phyloP scores from a whole-genome alignment of 2,113 vertebrate genomes.

The Thomomys bottae region DNA sequence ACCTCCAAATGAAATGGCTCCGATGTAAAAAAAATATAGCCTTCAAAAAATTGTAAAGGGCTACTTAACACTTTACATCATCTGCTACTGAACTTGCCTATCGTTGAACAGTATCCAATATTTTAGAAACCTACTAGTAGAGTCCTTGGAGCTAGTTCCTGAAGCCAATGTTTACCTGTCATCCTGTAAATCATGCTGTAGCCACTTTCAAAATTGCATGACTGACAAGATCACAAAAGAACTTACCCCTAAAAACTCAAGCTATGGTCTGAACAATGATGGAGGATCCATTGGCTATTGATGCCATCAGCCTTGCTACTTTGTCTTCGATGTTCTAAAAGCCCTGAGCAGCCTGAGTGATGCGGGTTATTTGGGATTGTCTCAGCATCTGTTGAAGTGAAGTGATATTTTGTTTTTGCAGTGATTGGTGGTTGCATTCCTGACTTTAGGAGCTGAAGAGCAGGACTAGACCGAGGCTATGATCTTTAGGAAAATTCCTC shows the following conservation, averaged over 20 bases:
- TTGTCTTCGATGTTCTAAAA: conserved; percentile 26
- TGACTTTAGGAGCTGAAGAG: background rate
- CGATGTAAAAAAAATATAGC: background rate
- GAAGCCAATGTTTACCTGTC: background rate
- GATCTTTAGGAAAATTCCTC: background rate
- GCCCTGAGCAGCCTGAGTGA: background rate
- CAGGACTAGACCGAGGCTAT: background rate
- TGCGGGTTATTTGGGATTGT: background rate
- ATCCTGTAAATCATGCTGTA: background rate
- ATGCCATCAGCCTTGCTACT: background rate
- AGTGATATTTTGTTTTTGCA: background rate
- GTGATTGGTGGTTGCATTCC: background rate
- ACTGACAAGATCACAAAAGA: conserved; percentile 54
- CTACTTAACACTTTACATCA: background rate
- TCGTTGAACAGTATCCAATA: background rate
- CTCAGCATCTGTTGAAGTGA: background rate
- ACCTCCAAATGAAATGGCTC: background rate
- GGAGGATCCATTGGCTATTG: background rate
- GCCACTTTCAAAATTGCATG: conserved; percentile 18
- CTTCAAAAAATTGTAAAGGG: background rate
- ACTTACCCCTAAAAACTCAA: conserved; percentile 48
- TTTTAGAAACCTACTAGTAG: background rate
- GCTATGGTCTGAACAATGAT: conserved; percentile 1
- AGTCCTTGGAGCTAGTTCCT: background rate
- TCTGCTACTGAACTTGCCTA: background rate